Percentiles rank a stretch among this genome's conserved stretches.
phyloP scores from a whole-genome alignment of 1,140 invertebrate species.

The Sarcophaga bullata region DNA sequence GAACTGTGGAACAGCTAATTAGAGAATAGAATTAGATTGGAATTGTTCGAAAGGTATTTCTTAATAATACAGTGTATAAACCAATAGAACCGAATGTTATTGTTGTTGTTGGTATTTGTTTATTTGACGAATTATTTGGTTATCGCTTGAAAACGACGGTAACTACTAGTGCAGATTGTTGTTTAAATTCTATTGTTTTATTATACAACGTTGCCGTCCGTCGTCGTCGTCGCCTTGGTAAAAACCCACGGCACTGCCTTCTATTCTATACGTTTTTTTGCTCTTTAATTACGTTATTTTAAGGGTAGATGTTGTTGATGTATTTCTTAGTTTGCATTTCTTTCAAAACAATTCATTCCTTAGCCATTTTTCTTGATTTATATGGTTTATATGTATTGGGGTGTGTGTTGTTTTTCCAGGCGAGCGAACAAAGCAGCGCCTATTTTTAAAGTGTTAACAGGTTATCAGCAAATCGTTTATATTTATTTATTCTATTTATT shows the following conservation, averaged over 20 bases:
- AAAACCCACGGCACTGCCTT: neutral
- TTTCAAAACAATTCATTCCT: slow-evolving; percentile 19
- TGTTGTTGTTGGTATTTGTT: too few species aligned
- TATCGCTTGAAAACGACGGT: too few species aligned
- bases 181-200: too few species aligned
- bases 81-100: too few species aligned
- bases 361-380: slow-evolving; percentile 29
- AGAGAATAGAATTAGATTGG: neutral
- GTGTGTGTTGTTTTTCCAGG: neutral
- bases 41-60: neutral
- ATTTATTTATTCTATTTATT: neutral
- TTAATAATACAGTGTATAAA: too few species aligned
- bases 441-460: neutral
- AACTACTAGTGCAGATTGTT: too few species aligned
- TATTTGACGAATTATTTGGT: too few species aligned
- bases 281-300: neutral
- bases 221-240: neutral
- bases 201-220: slow-evolving; percentile 4
- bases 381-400: neutral
- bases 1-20: slow-evolving; percentile 9
- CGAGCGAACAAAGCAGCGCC: neutral
- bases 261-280: neutral
- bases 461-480: slow-evolving; percentile 6
- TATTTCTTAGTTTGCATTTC: slow-evolving; percentile 13
- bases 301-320: neutral